Base-by-base conservation (phyloP, 2,888 invertebrate genomes). In the Chymomyza procnemis region DNA sequence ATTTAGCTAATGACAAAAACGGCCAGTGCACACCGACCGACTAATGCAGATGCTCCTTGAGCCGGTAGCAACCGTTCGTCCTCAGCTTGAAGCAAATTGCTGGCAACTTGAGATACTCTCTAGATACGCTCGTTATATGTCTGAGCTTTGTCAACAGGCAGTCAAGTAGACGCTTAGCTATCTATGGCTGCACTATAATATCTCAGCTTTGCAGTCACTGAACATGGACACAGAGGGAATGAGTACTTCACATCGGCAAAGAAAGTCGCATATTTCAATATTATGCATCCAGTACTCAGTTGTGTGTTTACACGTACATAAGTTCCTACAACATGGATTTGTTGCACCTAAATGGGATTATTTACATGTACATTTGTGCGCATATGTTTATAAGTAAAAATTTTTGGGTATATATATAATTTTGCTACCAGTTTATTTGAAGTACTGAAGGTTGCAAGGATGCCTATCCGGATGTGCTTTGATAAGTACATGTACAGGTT, bases 1-100 rank as follows among this genome's bases (percentile, higher is more conserved):
- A 82, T 82, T 82, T 82, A 77, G 85, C 81, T 82, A 82, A 82
- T 82, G 81, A 83, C 69, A 68, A 62, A n/a, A 73, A 85, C 78
- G 85, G 85, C 85, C 81, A 26, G 26, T 26, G 81, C 18, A n/a
- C n/a, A 21, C 14, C 9, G 54, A 21, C 14, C 9, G 54, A 54
- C 22, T 54, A 82, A 73, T 80, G 79, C 70, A 19, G 18, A n/a
- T 4, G 54, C 54, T 54, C 19, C 54, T 54, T 54, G 54, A 54
- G 54, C 26, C 26, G 6, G 26, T 21, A 54, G 50, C 50, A n/a
- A n/a, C n/a, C n/a, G n/a, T n/a, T n/a, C n/a, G n/a, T 8, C 14
- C 19, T 50, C 16, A 50, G 50, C 48, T 18, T 8, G 18, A n/a
- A 0, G 48, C 48, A 50, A n/a, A 18, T 50, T 50, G 48, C 8